Conservation (phyloP, 2,113 vertebrate species). For the Caracal caracal region DNA sequence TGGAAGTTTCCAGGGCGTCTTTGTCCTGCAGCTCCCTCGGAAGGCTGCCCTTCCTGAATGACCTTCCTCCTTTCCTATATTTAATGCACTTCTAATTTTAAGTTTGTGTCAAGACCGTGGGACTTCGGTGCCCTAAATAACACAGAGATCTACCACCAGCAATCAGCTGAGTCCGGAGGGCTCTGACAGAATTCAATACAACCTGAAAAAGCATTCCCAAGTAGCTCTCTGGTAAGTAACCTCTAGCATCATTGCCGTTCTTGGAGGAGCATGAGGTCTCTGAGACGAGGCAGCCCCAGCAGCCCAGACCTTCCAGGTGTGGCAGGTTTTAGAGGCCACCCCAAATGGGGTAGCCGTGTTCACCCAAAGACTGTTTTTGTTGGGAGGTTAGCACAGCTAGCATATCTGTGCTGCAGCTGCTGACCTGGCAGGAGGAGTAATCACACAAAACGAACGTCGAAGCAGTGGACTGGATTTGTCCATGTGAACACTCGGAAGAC, state of each 20-base stretch:
- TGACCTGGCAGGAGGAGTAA: conserved; percentile 38
- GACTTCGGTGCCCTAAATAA: conserved; percentile 80
- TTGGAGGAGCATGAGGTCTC: neutral
- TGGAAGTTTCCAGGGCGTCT: conserved; percentile 71
- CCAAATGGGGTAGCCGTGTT: neutral
- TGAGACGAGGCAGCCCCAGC: neutral
- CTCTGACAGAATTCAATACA: conserved; percentile 63
- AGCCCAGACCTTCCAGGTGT: neutral
- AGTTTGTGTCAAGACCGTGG: conserved; percentile 78
- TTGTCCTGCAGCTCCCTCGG: conserved; percentile 59
- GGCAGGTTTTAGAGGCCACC: neutral
- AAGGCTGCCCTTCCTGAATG: conserved; percentile 67
- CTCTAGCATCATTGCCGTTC: neutral
- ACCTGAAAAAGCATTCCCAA: conserved; percentile 56
- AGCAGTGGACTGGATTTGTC: neutral
- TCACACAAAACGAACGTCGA: neutral
- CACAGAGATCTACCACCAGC: conserved; percentile 74
- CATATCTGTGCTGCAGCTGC: conserved; percentile 1
- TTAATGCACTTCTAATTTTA: conserved; percentile 79
- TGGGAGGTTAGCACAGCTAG: neutral
- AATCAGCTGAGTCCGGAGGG: conserved; percentile 72
- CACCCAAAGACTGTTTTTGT: neutral
- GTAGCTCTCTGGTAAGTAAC: neutral
- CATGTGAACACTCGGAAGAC: neutral
- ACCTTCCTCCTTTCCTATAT: conserved; percentile 73